Evolutionary conservation across 2,113 vertebrate species (phyloP).

Genomic region (Melanerpes aurifrons): DNA sequence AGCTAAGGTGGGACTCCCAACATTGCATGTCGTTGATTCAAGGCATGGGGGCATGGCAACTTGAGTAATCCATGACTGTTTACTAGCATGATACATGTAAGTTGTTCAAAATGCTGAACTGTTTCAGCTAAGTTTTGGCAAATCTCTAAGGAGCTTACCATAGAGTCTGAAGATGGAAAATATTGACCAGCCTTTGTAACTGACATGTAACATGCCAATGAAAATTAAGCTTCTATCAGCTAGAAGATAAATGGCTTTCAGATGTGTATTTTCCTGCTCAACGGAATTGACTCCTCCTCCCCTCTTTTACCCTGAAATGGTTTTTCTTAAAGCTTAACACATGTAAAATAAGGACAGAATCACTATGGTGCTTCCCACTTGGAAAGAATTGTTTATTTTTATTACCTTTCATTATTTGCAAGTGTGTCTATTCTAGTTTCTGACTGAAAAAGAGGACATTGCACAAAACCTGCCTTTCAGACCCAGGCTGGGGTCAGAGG

Average conservation of each 20-base stretch:
- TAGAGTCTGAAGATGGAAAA: not conserved
- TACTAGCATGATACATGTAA: not conserved
- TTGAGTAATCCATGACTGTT: not conserved
- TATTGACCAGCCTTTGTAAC: not conserved
- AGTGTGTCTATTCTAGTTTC: not conserved
- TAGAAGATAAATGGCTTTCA: not conserved
- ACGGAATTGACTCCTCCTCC: not conserved
- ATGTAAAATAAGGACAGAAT: not conserved
- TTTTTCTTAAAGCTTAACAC: slow-evolving; percentile 1
- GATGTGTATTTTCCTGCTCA: not conserved
- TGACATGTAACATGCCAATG: not conserved
- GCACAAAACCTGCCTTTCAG: not conserved
- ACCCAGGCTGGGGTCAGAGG: not conserved
- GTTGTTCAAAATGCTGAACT: not conserved
- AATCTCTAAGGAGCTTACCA: not conserved
- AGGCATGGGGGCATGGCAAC: not conserved
- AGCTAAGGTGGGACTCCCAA: not conserved
- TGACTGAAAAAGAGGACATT: not conserved
- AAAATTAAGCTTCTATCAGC: not conserved
- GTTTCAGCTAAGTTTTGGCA: not conserved
- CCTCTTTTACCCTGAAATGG: not conserved
- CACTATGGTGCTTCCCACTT: not conserved
- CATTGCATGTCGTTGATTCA: not conserved
- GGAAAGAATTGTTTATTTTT: not conserved
- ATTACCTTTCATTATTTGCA: not conserved